Base-by-base conservation (phyloP, 2,888 invertebrate species). In the Rhagium mordax region DNA sequence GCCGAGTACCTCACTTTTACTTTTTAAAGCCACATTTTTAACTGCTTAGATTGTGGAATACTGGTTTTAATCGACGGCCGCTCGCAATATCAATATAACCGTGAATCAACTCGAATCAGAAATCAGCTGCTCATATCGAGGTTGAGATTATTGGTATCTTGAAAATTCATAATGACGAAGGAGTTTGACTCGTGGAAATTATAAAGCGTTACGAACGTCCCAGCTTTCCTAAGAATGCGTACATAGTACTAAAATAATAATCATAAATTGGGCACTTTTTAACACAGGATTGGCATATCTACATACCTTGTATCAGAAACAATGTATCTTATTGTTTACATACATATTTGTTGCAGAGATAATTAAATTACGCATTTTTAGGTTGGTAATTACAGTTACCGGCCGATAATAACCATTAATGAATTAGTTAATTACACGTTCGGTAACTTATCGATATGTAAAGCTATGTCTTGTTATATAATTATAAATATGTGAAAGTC, bases 401-500 rank as follows among this genome's bases (percentile, higher is more conserved):
- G 6, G 18, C 8, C 10, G 18, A 60, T 60, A 60, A 41, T 13
- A 41, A 18, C 18, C 29, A 16, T 16, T 33, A 29, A 41, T 33
- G 20, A 60, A 60, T 33, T 16, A 41, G 18, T 13, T 60, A 60
- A 60, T 41, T 41, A 18, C 18, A 18, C 13, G 33, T 16, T 41
- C 20, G 2, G 59, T 20, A 18, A 16, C 16, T 16, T 16, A 57
- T 57, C 20, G 20, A 15, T 57, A 57, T 57, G 33, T 20, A 33
- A 33, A 33, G 47, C 10, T n/a, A 47, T 61, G 47, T 61, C 47
- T 47, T 18, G 24, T 61, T 61, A 61, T 61, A n/a, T 47, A 61
- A 61, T 61, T 61, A 61, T 13, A n/a, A n/a, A 41, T 13, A 41
- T 47, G 61, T 61, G 61, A 61, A 61, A 61, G 61, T 61, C 21